A percentile compares a stretch with the other conserved stretches of the same genome.
phyloP scores from a whole-genome alignment of 2,113 vertebrate species.

The Notothenia rossii region DNA sequence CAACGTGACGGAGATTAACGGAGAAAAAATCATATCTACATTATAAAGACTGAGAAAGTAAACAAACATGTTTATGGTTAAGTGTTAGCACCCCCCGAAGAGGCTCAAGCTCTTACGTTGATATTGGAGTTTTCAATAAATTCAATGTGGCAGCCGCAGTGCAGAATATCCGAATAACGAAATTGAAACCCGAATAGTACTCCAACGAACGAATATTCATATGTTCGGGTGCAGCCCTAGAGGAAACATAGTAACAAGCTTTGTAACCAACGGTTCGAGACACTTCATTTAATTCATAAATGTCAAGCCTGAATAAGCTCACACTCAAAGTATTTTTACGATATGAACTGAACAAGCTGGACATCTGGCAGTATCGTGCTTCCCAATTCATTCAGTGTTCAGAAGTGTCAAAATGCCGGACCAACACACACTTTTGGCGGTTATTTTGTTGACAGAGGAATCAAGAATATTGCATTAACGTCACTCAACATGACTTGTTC shows the following conservation, averaged over 20 bases:
- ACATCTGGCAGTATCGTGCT: background rate
- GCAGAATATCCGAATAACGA: no score
- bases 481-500: background rate
- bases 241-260: background rate
- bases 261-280: background rate
- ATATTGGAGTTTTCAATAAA: no score
- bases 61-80: no score
- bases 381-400: background rate
- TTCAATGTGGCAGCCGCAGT: no score
- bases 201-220: no score
- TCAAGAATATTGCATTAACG: background rate
- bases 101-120: no score
- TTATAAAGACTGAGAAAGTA: no score
- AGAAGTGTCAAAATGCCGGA: background rate
- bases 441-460: no score
- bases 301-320: background rate
- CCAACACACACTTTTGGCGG: background rate
- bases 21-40: no score
- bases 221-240: background rate
- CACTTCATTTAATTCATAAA: background rate
- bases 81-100: no score
- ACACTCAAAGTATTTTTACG: background rate
- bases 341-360: slow-evolving; percentile 9
- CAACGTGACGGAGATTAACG: no score
- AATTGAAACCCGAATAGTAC: no score